A percentile compares a stretch with the other conserved stretches of the same genome.
phyloP scores from a whole-genome alignment of 2,888 invertebrate genomes.

The Melanophora roralis region DNA sequence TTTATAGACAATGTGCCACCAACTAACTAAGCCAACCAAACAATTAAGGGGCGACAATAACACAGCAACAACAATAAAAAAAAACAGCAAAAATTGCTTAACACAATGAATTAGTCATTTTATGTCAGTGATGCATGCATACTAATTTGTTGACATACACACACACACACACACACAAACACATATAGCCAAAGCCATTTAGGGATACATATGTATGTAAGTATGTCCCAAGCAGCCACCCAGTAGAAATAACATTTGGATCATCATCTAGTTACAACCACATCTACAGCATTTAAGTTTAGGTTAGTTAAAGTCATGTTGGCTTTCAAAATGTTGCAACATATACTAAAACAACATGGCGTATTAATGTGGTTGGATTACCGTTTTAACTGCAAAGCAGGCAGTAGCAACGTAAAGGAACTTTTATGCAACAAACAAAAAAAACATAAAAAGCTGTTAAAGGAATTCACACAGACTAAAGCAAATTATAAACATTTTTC shows the following conservation, averaged over 20 bases:
- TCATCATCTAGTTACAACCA: neutral
- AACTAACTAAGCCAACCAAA: slow-evolving; percentile 47
- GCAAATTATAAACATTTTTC: slow-evolving; percentile 69
- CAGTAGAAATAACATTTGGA: slow-evolving; percentile 50
- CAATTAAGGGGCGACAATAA: slow-evolving; percentile 37
- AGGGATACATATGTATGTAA: too few relatives aligned
- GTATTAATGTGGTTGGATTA: slow-evolving; percentile 49
- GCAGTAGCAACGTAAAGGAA: neutral
- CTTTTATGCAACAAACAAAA: neutral
- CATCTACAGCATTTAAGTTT: slow-evolving; percentile 3
- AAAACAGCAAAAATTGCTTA: slow-evolving; percentile 33
- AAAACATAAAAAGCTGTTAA: neutral
- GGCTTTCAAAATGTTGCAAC: slow-evolving; percentile 32
- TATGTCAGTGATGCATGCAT: slow-evolving; percentile 73
- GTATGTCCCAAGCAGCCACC: slow-evolving; percentile 37
- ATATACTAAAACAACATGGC: slow-evolving; percentile 55
- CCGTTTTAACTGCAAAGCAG: slow-evolving; percentile 28
- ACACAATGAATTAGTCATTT: slow-evolving; percentile 73
- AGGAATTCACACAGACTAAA: slow-evolving; percentile 42
- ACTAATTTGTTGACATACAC: slow-evolving; percentile 56
- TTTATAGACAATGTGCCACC: slow-evolving; percentile 28
- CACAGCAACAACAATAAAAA: slow-evolving; percentile 2
- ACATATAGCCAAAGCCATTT: slow-evolving; percentile 21
- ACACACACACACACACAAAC: slow-evolving; percentile 24
- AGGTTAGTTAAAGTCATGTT: slow-evolving; percentile 34